phyloP scores from a whole-genome alignment of 2,888 invertebrate species.

The Geophilus truncorum region DNA sequence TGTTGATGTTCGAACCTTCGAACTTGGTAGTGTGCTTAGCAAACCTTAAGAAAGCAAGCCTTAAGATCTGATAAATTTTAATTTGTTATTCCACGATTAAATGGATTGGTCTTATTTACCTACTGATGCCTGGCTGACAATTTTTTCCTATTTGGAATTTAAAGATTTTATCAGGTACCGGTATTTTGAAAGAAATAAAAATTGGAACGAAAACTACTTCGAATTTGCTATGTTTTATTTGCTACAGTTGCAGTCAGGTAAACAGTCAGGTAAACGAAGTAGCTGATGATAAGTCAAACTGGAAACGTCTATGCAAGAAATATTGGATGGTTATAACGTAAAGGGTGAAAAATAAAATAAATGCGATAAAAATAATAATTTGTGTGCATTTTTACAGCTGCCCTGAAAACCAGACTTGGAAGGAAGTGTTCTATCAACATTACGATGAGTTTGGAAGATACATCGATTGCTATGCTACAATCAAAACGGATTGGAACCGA shows the following conservation, averaged over 20 bases:
- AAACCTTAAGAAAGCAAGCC: too few relatives aligned
- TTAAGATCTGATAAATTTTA: too few relatives aligned
- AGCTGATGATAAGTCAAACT: constrained; percentile 36
- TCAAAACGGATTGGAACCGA: constrained; percentile 42
- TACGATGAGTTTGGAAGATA: constrained; percentile 39
- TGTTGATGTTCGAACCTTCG: too few relatives aligned
- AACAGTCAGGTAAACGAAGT: constrained; percentile 37
- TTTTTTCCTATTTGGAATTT: constrained; percentile 33
- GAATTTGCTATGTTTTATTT: too few relatives aligned
- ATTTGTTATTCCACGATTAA: too few relatives aligned
- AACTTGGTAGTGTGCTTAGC: too few relatives aligned
- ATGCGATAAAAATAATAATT: not conserved
- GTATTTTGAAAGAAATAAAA: too few relatives aligned
- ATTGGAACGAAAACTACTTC: too few relatives aligned
- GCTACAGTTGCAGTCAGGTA: constrained; percentile 38
- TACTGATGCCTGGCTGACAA: constrained; percentile 31
- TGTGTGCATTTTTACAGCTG: constrained; percentile 36
- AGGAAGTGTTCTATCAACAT: constrained; percentile 40
- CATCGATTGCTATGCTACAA: constrained; percentile 39
- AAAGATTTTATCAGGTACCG: constrained; percentile 28
- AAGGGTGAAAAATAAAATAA: not conserved
- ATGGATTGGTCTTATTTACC: not conserved
- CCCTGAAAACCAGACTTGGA: constrained; percentile 40
- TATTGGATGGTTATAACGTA: constrained; percentile 39
- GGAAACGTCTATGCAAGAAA: constrained; percentile 37